These are phyloP conservation scores for Poeciliopsis retropinna DNA, from an alignment of 2,113 vertebrate species.

Conservation along the genomic window DNA sequence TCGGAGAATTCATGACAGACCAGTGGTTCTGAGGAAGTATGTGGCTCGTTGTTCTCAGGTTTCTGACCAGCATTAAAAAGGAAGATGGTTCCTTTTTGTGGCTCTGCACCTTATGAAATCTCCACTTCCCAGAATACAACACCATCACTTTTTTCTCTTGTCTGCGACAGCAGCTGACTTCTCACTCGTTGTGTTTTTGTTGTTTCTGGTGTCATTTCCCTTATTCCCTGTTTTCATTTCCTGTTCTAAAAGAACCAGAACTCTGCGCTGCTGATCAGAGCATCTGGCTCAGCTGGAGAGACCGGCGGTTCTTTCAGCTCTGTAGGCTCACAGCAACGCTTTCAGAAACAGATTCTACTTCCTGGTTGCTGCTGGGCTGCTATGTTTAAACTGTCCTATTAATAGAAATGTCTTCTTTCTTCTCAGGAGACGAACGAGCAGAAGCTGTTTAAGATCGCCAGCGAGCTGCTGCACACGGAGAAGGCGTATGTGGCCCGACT, in stretches of 20 bases:
- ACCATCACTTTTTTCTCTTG: background rate
- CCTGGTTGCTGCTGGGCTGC: constrained; percentile 4
- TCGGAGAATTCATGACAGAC: background rate
- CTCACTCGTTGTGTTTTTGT: constrained; percentile 15
- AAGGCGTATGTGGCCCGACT: constrained; percentile 92
- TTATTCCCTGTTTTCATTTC: constrained; percentile 64
- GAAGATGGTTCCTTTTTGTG: background rate
- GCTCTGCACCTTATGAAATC: background rate
- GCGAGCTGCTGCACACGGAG: constrained; percentile 94
- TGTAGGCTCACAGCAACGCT: constrained; percentile 25
- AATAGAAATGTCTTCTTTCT: constrained; percentile 15
- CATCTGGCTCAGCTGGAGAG: background rate
- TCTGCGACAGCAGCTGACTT: background rate
- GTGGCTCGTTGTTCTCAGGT: background rate
- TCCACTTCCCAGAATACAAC: background rate
- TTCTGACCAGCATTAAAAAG: background rate
- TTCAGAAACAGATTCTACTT: background rate
- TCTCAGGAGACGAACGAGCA: constrained; percentile 92
- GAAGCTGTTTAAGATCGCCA: constrained; percentile 96
- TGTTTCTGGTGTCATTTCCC: constrained; percentile 59
- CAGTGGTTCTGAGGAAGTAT: background rate
- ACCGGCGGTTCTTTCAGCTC: background rate
- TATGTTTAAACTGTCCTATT: background rate
- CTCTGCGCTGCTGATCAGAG: background rate
- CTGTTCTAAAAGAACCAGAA: constrained; percentile 31